Base-by-base conservation (phyloP, 2,888 invertebrate species). In the Patella ulyssiponensis region DNA sequence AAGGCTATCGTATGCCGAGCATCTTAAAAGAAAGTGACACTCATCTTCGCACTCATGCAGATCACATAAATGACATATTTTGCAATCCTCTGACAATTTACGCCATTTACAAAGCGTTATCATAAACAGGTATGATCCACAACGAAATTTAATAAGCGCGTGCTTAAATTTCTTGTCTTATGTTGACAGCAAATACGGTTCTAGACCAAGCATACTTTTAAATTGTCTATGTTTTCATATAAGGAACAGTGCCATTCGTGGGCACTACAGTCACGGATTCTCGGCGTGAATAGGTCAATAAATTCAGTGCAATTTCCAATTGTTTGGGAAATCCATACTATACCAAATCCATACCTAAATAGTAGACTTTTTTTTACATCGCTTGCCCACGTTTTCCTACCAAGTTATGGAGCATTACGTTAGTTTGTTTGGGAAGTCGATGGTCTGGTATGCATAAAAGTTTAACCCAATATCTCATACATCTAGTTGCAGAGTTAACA, bases 291-390 rank as follows among this genome's bases (percentile, higher is more conserved):
- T 14, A 64, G 20, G 23, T 20, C 11, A 11, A n/a, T n/a, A 23
- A 64, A 64, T 2, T 9, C 17, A 17, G 17, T n/a, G 5, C 20
- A n/a, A 58, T 58, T 64, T 7, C 64, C 64, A 12, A 64, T 23
- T 64, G 64, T 20, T 64, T 64, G 64, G 4, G 20, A 9, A 20
- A 64, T 20, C 64, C 20, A 64, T n/a, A 23, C 64, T n/a, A 11
- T 20, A 14, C 64, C 64, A 64, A 64, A 64, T 12, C 64, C 64
- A 64, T 64, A 64, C 23, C 64, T n/a, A 14, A 64, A 64, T n/a
- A 64, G 3, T 64, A 64, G 23, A 33, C 4, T 33, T 64, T 17
- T n/a, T n/a, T 64, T 64, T 3, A 64, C 64, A 64, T 64, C 9
- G n/a, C 20, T 64, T n/a, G 14, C 64, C 64, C 64, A 64, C 1